Evolutionary conservation across 2,888 invertebrate genomes (phyloP), one percentile per base, ranked within the genome.

Genomic region (Carpatolechia fugitivella): DNA sequence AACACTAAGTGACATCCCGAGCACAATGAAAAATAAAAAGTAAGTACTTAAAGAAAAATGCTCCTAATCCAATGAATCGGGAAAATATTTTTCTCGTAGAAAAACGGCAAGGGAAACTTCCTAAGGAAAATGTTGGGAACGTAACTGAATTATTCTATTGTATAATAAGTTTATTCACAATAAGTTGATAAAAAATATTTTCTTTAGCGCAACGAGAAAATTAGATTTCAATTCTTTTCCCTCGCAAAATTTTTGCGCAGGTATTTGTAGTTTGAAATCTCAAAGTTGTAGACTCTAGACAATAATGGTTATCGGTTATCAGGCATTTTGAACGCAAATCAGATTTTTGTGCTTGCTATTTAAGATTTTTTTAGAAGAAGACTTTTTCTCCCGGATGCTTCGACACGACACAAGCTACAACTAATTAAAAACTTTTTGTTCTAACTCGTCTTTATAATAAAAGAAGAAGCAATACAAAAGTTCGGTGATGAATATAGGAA

Each of bases 21-120:
- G 63, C 70, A 87, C 86, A 88, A 88, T 87, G 74, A 80, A 73
- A 79, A 85, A 84, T 82, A 82, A 81, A 83, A 82, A 81, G n/a
- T n/a, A n/a, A n/a, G n/a, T 82, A 78, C 85, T 84, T 82, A 82
- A 76, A 87, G 87, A 87, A 88, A 87, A 85, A 86, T 85, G 24
- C 72, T 71, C 56, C 78, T 87, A 87, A 87, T 85, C 76, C 70
- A 80, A 89, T 88, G 74, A 85, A 65, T 69, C 72, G 70, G 64
- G 76, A 64, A 68, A 77, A 75, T 29, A 75, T 60, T 59, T 63
- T 64, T 61, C 67, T 60, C 58, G 63, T 55, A 61, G 61, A 69
- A 69, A 64, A 53, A 40, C 16, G 49, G 44, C 62, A 62, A 62
- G 60, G 60, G 66, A 70, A 77, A 74, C 72, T 71, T 65, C 64